These are phyloP conservation scores for Smutsia gigantea DNA, from an alignment of 2,797 vertebrate species.

Conservation along the genomic window DNA sequence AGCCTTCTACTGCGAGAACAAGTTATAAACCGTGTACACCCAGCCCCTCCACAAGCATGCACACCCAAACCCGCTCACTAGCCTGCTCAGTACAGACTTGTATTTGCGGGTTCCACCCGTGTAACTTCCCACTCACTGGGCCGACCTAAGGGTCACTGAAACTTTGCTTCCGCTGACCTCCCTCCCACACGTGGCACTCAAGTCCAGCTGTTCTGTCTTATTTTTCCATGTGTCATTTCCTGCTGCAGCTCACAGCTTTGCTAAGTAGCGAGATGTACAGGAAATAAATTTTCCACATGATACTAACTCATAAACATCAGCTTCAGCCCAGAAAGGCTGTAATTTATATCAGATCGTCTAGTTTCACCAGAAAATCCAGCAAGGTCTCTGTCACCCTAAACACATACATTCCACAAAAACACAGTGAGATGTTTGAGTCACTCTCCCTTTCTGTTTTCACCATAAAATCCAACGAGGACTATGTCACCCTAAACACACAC, in stretches of 20 bases:
- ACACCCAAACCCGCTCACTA: slow-evolving; percentile 40
- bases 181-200: background rate
- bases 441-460: slow-evolving; percentile 63
- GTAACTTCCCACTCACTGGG: slow-evolving; percentile 75
- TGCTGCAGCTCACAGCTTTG: slow-evolving; percentile 80
- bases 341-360: slow-evolving; percentile 75
- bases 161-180: slow-evolving; percentile 49
- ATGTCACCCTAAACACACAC: background rate
- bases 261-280: slow-evolving; percentile 83
- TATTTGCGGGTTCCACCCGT: slow-evolving; percentile 43
- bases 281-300: slow-evolving; percentile 84
- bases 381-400: background rate
- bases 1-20: background rate
- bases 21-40: slow-evolving; percentile 57
- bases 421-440: background rate
- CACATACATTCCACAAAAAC: background rate
- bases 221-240: slow-evolving; percentile 83
- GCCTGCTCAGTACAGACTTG: slow-evolving; percentile 64
- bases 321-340: background rate
- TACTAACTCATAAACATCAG: slow-evolving; percentile 67
- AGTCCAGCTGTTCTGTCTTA: slow-evolving; percentile 77
- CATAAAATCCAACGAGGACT: slow-evolving; percentile 47
- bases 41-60: background rate
- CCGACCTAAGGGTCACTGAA: slow-evolving; percentile 69
- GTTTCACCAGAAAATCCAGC: slow-evolving; percentile 72